These are phyloP conservation scores for Netelia melanura DNA, from an alignment of 2,888 invertebrate genomes.

Conservation along the genomic window DNA sequence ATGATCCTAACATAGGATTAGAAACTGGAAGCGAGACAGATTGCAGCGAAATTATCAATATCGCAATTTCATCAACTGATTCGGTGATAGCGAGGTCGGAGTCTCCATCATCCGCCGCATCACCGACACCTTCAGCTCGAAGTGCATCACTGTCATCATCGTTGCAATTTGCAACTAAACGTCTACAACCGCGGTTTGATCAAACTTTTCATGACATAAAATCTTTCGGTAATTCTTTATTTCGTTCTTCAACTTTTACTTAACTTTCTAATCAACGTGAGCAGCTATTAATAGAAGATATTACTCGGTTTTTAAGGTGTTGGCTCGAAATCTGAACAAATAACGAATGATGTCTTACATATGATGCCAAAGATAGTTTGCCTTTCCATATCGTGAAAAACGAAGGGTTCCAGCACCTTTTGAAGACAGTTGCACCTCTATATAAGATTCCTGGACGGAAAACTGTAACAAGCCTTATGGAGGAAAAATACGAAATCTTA, in stretches of 20 bases:
- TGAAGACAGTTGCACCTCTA: conserved; percentile 43
- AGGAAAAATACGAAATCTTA: conserved; percentile 43
- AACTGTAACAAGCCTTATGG: conserved; percentile 42
- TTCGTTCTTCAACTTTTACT: background rate
- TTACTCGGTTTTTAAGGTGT: conserved; percentile 19
- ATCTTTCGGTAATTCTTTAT: conserved; percentile 3
- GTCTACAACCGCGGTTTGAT: background rate
- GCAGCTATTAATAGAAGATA: background rate
- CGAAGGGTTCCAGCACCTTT: conserved; percentile 58
- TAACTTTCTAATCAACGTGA: background rate
- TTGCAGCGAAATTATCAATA: background rate
- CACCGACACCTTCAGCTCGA: background rate
- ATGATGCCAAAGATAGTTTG: conserved; percentile 63
- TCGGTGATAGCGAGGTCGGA: background rate
- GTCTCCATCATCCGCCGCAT: background rate
- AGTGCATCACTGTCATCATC: background rate
- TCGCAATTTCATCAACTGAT: background rate
- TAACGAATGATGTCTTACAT: conserved; percentile 52
- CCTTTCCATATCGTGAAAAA: conserved; percentile 57
- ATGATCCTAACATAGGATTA: no score
- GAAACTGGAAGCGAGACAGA: no score
- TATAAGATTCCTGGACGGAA: conserved; percentile 57
- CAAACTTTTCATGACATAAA: background rate
- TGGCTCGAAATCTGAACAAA: conserved; percentile 5
- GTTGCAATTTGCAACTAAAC: background rate